phyloP scores from a whole-genome alignment of 2,888 invertebrate genomes.

The Nomada ruficornis region DNA sequence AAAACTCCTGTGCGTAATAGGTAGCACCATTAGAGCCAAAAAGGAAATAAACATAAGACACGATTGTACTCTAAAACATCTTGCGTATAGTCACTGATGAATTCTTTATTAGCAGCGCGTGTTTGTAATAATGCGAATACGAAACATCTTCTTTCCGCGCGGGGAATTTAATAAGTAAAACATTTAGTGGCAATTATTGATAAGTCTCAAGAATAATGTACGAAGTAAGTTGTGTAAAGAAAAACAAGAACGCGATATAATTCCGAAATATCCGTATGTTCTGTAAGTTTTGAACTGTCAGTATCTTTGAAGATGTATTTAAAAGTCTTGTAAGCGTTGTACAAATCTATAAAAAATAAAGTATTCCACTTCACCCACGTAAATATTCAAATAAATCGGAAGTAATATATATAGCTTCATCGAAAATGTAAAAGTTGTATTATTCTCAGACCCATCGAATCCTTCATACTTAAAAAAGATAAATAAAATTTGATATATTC shows the following conservation, averaged over 20 bases:
- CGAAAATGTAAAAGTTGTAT: background rate
- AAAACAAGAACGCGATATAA: background rate
- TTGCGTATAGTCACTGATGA: background rate
- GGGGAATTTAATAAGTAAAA: constrained; percentile 53
- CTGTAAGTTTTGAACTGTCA: constrained; percentile 3
- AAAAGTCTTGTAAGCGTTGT: constrained; percentile 66
- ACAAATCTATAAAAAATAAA: constrained; percentile 72
- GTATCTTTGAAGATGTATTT: constrained; percentile 50
- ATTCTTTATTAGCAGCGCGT: background rate
- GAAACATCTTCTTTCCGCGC: constrained; percentile 37
- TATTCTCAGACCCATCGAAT: background rate
- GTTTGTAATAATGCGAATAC: background rate
- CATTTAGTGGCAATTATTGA: constrained; percentile 33
- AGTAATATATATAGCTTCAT: background rate
- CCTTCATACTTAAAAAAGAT: background rate
- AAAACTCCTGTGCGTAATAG: constrained; percentile 18
- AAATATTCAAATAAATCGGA: background rate
- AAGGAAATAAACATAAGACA: background rate
- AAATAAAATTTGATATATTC: background rate
- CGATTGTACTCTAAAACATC: background rate
- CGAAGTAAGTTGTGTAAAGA: background rate
- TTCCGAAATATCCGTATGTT: background rate
- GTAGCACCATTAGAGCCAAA: background rate
- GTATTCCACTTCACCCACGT: constrained; percentile 29
- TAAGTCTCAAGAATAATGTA: constrained; percentile 20